Base-by-base conservation (phyloP, 2,797 vertebrate species). In the Pangasius larnaudii region DNA sequence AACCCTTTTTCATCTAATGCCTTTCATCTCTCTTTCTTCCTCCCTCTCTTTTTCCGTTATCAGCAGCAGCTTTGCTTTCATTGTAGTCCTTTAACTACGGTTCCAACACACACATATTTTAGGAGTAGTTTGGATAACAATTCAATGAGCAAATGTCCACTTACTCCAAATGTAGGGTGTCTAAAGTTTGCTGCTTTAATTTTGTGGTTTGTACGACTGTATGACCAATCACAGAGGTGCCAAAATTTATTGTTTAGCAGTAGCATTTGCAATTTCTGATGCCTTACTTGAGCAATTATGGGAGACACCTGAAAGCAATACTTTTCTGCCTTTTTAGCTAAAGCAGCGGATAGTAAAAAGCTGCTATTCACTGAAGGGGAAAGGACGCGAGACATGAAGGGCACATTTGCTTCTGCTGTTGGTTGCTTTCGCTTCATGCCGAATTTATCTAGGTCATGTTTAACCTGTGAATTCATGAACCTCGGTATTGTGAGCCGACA, bases 21-120 rank as follows among this genome's bases (percentile, higher is more conserved):
- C 90, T 93, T 92, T 93, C 85, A 93, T 93, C 85, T 91, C 81
- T 91, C 94, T 94, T 85, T 91, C 92, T 92, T 89, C 91, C 27
- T 59, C 19, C 19, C 39, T 77, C 51, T 63, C 7, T 74, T 19
- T 59, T 75, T 27, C 24, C 39, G 19, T 11, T 56, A 72, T 51
- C 78, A 49, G 10, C 14, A 46, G 56, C 86, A 61, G 36, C 22
- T 59, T 77, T 27, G 22, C 53, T 85, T 80, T 74, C 36, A 61
- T 42, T 69, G 22, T 77, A 19, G 16, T 33, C 24, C 3, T 36
- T 22, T 19, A 56, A 19, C 7, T n/a, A 18, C 11, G 27, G 13
- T 42, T 36, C 24, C 49, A 24, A 42, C 61, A 51, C 49, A 59
- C 61, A 39, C 24, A 42, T 3, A 46, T 74, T 27, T 75, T 16